Evolutionary conservation across 2,888 invertebrate species (phyloP).

Genomic region (Toxonevra muliebris): DNA sequence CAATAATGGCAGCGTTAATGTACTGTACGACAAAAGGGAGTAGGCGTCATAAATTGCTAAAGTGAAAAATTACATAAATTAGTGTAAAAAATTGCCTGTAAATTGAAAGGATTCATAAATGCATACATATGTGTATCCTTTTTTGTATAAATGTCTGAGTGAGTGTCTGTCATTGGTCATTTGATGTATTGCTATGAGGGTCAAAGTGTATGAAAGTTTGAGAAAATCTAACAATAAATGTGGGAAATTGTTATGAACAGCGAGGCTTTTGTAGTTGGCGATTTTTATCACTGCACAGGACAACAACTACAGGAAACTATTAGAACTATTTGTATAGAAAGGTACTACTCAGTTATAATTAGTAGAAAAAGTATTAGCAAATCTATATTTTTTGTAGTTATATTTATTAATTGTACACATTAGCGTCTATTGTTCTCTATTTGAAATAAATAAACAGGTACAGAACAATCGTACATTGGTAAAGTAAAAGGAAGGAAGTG

Average conservation of each 20-base stretch:
- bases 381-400: constrained; percentile 17
- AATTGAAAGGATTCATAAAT: constrained; percentile 38
- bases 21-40: not conserved
- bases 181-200: constrained; percentile 29
- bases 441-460: no score
- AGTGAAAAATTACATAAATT: constrained; percentile 41
- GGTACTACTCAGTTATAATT: not conserved
- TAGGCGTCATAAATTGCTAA: constrained; percentile 36
- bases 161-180: not conserved
- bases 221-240: no score
- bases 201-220: constrained; percentile 6
- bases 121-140: not conserved
- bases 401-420: constrained; percentile 38
- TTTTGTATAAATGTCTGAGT: no score
- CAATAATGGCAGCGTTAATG: constrained; percentile 25
- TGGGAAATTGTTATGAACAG: constrained; percentile 34
- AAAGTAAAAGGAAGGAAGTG: no score
- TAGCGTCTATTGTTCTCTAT: constrained; percentile 31
- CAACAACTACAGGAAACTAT: not conserved
- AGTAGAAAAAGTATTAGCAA: not conserved
- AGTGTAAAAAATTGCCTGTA: constrained; percentile 25
- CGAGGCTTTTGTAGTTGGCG: constrained; percentile 41
- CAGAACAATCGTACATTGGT: no score
- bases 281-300: constrained; percentile 17
- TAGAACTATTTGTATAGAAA: no score